Conservation (phyloP, 35 echinoderm and acorn worm genomes). For the Apostichopus parvimensis region DNA sequence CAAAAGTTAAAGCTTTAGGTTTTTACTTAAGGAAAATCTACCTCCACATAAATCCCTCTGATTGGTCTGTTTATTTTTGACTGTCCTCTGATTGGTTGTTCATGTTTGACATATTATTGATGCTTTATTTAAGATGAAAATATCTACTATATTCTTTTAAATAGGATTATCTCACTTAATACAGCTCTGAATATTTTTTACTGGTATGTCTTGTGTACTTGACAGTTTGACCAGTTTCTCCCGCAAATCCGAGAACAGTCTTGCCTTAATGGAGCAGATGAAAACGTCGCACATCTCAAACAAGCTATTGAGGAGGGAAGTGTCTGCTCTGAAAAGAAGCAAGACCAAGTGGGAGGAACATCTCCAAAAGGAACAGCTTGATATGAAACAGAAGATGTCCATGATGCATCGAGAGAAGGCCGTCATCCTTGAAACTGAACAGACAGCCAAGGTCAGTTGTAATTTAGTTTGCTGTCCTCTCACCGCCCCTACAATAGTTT, state of each 20-base stretch:
- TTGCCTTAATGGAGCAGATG: conserved; percentile 51
- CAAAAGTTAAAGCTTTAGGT: background rate
- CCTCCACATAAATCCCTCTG: no score
- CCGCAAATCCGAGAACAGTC: conserved; percentile 18
- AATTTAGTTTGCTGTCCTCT: no score
- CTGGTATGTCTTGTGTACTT: background rate
- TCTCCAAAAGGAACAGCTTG: conserved; percentile 14
- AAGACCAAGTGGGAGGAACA: conserved; percentile 49
- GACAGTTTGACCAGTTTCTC: conserved; percentile 35
- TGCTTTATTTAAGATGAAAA: no score
- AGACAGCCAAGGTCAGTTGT: conserved; percentile 19
- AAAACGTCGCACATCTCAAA: conserved; percentile 42
- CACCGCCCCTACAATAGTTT: no score
- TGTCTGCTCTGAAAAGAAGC: background rate
- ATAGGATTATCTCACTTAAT: no score
- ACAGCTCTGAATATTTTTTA: no score
- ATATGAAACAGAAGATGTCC: conserved; percentile 32
- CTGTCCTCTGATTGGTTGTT: no score
- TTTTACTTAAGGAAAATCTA: background rate
- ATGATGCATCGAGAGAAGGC: conserved; percentile 6
- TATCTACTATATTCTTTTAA: no score
- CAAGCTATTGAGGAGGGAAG: conserved; percentile 41
- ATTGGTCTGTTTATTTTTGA: no score
- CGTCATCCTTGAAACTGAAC: background rate
- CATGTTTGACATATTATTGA: no score